Evolutionary conservation across 1,140 invertebrate species (phyloP), one percentile per base, ranked within the genome.

Genomic region (Zaprionus lachaisei): DNA sequence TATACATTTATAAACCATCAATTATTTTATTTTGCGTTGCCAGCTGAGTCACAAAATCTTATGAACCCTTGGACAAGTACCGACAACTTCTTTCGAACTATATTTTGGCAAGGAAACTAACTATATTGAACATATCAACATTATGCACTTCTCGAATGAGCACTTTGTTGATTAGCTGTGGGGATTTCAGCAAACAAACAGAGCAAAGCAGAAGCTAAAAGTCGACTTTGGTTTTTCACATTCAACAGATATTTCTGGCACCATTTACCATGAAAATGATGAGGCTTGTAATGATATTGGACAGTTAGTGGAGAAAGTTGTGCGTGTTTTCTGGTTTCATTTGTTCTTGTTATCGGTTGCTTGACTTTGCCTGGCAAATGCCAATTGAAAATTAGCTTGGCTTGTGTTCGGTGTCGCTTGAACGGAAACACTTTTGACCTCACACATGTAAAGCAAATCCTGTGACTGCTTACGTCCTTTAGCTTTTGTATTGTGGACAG

Each of bases 141-240:
- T 11, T 12, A 51, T 69, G 38, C 26, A 15, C 47, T 55, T 55
- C n/a, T 22, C 5, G 22, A 58, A 37, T 57, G 31, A 58, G 54
- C 70, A 72, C 70, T 72, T 72, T 17, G 12, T 26, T 66, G 70
- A 72, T 72, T 72, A 51, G 70, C 65, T 72, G 58, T 58, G 70
- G 70, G 70, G 51, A 15, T 56, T 44, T 41, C 55, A 12, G 2
- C 6, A 56, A 28, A 14, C 56, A 20, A 20, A 20, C n/a, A 12
- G 17, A 17, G 15, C 11, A 49, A n/a, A 24, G 14, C 34, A 26
- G 12, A 38, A 61, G 15, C 58, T 61, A 61, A 61, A 41, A 61
- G 15, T 24, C 1, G 38, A 61, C 9, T 61, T 38, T 37, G 38
- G 17, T 49, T 64, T 54, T 26, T 20, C 5, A 64, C 54, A 49